Percentiles rank a stretch among this genome's conserved stretches.
Evolutionary conservation across 2,113 vertebrate genomes (phyloP).

Genomic region (Sula dactylatra): DNA sequence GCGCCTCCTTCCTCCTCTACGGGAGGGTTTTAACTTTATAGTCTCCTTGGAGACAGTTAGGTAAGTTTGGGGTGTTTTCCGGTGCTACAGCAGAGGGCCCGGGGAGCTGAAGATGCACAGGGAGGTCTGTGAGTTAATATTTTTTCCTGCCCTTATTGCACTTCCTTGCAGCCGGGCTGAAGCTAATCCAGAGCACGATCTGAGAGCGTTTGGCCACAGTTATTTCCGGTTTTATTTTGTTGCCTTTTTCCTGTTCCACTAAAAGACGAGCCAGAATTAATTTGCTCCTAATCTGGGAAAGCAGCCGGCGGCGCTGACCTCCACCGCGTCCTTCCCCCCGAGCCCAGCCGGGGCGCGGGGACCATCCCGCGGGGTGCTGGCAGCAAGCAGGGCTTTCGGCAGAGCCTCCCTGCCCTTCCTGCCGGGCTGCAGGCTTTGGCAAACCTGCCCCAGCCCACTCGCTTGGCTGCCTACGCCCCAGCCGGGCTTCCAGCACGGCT

Average conservation of each 20-base stretch:
- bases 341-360: neutral
- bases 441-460: neutral
- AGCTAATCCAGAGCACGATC: neutral
- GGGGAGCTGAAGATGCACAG: neutral
- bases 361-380: neutral
- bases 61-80: neutral
- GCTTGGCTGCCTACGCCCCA: neutral
- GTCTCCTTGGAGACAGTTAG: neutral
- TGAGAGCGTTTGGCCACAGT: neutral
- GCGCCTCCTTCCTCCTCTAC: neutral
- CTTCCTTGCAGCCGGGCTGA: neutral
- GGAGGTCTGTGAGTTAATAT: neutral
- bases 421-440: neutral
- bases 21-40: neutral
- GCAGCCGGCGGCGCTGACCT: neutral
- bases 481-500: neutral
- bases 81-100: neutral
- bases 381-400: no score
- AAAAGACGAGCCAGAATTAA: neutral
- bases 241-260: neutral
- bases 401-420: neutral
- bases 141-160: neutral
- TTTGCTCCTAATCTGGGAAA: neutral
- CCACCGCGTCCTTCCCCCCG: neutral
- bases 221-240: constrained; percentile 6